Evolutionary conservation across 2,797 vertebrate genomes (phyloP).

Genomic region (Sarcoramphus papa): DNA sequence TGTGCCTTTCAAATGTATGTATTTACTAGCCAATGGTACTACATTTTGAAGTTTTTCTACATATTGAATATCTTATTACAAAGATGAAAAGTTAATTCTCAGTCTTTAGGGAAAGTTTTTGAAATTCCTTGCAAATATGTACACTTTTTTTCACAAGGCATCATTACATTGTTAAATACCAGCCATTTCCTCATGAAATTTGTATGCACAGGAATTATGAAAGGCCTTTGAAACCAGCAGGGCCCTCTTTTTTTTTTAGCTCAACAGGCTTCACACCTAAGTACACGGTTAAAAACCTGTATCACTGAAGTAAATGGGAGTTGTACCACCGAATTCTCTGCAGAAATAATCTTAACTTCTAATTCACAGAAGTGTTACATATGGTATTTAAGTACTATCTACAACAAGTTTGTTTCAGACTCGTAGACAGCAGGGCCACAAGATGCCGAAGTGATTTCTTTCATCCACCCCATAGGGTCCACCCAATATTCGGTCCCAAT

Average conservation of each 20-base stretch:
- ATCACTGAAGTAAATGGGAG: neutral
- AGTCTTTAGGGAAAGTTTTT: neutral
- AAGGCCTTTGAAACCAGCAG: neutral
- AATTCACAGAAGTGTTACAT: neutral
- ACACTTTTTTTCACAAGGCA: neutral
- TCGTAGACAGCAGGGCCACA: neutral
- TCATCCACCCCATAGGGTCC: neutral
- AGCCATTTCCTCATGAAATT: neutral
- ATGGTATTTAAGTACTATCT: neutral
- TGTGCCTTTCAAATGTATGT: neutral
- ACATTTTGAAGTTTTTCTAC: neutral
- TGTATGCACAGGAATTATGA: neutral
- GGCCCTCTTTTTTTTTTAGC: neutral
- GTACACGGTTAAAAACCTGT: neutral
- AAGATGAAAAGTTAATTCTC: neutral
- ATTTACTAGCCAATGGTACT: constrained; percentile 33
- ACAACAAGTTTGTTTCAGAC: neutral
- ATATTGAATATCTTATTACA: neutral
- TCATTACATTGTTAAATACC: neutral
- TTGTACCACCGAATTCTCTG: neutral
- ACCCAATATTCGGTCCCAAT: neutral
- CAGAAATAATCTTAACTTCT: neutral
- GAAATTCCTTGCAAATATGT: neutral
- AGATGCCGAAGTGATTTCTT: neutral
- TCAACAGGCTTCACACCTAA: neutral